Evolutionary conservation across 2,888 invertebrate species (phyloP).

Genomic region (Apoderus coryli): DNA sequence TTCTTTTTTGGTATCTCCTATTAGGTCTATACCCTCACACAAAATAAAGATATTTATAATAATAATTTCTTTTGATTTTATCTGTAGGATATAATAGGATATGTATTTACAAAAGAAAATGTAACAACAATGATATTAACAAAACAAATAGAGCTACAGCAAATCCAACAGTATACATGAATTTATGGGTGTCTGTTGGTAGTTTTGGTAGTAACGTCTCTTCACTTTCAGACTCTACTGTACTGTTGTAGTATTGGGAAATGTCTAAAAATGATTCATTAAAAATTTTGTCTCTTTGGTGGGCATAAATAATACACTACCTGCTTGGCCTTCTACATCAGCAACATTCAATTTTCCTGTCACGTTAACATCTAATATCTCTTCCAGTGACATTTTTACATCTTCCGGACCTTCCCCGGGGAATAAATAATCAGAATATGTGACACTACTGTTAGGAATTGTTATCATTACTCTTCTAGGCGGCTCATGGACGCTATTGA

Average conservation of each 20-base stretch:
- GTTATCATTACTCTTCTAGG: constrained; percentile 72
- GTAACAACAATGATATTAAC: too few relatives aligned
- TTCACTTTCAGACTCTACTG: constrained; percentile 35
- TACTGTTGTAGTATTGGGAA: constrained; percentile 22
- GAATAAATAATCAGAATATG: constrained; percentile 80
- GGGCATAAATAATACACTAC: constrained; percentile 29
- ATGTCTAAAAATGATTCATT: constrained; percentile 17
- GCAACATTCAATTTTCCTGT: constrained; percentile 42
- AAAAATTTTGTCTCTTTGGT: neutral
- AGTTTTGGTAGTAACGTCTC: constrained; percentile 33
- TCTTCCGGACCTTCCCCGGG: constrained; percentile 80
- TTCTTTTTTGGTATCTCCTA: too few relatives aligned
- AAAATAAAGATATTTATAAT: too few relatives aligned
- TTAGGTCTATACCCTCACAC: too few relatives aligned
- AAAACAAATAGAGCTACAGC: too few relatives aligned
- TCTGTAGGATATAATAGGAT: too few relatives aligned
- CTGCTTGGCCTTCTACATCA: constrained; percentile 66
- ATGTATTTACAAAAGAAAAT: too few relatives aligned
- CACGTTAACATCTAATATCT: constrained; percentile 65
- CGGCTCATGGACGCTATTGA: constrained; percentile 74
- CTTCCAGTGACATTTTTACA: constrained; percentile 63
- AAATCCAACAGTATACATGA: too few relatives aligned
- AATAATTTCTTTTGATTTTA: too few relatives aligned
- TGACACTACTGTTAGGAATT: constrained; percentile 46
- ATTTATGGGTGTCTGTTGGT: too few relatives aligned